A percentile compares a stretch with the other conserved stretches of the same genome.
These are phyloP conservation scores for Lumbricus terrestris DNA, from an alignment of 2,888 invertebrate genomes.

Conservation along the genomic window DNA sequence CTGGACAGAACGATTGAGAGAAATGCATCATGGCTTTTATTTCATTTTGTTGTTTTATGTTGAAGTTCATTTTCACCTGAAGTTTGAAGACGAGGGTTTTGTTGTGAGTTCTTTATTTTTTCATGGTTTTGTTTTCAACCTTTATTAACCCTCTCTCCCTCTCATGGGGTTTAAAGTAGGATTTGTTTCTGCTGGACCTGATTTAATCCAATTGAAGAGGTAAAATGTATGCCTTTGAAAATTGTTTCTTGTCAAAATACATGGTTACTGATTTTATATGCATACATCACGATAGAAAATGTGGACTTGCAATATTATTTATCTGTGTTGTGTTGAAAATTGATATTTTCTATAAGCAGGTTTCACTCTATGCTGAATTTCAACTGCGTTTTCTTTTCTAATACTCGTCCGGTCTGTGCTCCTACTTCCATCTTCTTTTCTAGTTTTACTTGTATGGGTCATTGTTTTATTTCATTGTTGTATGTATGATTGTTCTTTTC, in stretches of 20 bases:
- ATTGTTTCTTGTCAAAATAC: background rate
- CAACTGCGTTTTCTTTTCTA: too few relatives aligned
- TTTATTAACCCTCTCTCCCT: background rate
- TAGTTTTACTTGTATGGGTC: too few relatives aligned
- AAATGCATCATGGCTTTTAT: background rate
- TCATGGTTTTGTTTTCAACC: background rate
- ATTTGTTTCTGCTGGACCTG: background rate
- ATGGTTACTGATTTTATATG: too few relatives aligned
- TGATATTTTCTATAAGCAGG: too few relatives aligned
- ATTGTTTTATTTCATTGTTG: background rate
- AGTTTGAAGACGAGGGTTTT: background rate
- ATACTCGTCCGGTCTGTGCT: too few relatives aligned
- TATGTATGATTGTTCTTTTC: background rate
- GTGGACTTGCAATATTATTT: background rate
- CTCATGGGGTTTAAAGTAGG: background rate
- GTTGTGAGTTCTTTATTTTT: background rate
- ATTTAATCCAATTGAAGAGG: too few relatives aligned
- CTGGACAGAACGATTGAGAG: background rate
- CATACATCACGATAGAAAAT: too few relatives aligned
- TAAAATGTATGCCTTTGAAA: background rate
- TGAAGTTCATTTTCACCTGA: background rate
- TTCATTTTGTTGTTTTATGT: background rate
- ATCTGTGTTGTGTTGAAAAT: background rate
- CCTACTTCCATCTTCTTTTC: too few relatives aligned
- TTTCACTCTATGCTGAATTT: too few relatives aligned